Percentiles rank a stretch among this genome's conserved stretches.
Conservation (phyloP, 2,888 invertebrate species). For the Dusona sp. region DNA sequence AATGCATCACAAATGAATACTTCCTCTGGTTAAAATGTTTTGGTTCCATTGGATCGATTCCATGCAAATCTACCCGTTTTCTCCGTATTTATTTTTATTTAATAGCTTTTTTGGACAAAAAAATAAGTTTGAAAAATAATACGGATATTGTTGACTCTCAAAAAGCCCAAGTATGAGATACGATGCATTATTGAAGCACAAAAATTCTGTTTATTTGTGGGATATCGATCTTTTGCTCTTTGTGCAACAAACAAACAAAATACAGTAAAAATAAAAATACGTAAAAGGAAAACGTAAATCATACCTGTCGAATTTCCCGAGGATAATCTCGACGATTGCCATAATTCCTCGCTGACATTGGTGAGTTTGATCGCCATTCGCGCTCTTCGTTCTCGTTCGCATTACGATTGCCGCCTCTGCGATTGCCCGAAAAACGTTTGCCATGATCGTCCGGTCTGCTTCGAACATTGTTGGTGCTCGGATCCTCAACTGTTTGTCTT, state of each 20-base stretch:
- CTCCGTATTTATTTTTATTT: background rate
- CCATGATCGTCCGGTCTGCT: conserved; percentile 77
- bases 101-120: background rate
- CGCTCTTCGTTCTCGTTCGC: conserved; percentile 80
- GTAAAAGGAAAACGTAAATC: conserved; percentile 4
- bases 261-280: conserved; percentile 28
- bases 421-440: conserved; percentile 77
- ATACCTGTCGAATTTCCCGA: conserved; percentile 80
- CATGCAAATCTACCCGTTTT: background rate
- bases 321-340: conserved; percentile 79
- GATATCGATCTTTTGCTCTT: background rate
- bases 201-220: too few relatives aligned
- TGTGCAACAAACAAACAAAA: background rate
- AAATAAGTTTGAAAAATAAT: background rate
- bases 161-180: too few relatives aligned
- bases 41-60: too few relatives aligned
- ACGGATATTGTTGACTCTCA: too few relatives aligned
- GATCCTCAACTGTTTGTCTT: conserved; percentile 38
- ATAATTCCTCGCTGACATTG: conserved; percentile 77
- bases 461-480: conserved; percentile 65
- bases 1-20: too few relatives aligned
- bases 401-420: conserved; percentile 74
- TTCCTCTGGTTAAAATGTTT: too few relatives aligned
- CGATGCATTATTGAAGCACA: too few relatives aligned
- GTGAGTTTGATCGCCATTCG: conserved; percentile 81